phyloP scores from a whole-genome alignment of 2,797 vertebrate species.

The Phrynocephalus guinanensis region DNA sequence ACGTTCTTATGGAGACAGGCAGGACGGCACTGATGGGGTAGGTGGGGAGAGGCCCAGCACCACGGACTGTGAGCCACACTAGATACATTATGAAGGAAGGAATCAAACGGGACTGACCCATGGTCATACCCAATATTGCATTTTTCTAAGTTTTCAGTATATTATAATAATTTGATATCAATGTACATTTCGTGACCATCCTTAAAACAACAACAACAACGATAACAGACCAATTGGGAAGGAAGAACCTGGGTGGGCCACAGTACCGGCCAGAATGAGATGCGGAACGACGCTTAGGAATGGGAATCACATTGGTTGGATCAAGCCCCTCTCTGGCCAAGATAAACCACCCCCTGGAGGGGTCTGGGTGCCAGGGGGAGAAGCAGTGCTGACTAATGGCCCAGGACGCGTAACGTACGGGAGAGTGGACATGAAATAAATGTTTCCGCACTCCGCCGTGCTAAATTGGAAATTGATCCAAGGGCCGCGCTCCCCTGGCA shows the following conservation, averaged over 20 bases:
- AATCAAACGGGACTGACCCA: too few relatives aligned
- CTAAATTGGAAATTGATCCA: conserved; percentile 66
- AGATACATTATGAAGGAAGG: too few relatives aligned
- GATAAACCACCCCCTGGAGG: neutral
- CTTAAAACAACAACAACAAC: too few relatives aligned
- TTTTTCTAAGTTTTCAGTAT: too few relatives aligned
- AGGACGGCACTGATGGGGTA: too few relatives aligned
- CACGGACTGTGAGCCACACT: neutral
- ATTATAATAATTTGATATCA: too few relatives aligned
- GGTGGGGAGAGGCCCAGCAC: neutral
- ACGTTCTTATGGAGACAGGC: too few relatives aligned
- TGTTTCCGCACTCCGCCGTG: conserved; percentile 31
- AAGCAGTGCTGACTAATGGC: neutral
- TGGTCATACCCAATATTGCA: too few relatives aligned
- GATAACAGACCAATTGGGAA: neutral
- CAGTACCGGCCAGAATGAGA: neutral
- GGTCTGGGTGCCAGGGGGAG: neutral
- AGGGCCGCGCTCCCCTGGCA: conserved; percentile 37
- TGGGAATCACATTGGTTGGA: neutral
- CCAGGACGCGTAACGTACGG: neutral
- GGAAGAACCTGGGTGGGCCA: neutral
- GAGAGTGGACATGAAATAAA: conserved; percentile 4
- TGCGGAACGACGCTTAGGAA: neutral
- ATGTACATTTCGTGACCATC: too few relatives aligned
- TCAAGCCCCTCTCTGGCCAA: too few relatives aligned